Conservation (phyloP, 1,140 invertebrate genomes). For the Drosophila bocqueti region DNA sequence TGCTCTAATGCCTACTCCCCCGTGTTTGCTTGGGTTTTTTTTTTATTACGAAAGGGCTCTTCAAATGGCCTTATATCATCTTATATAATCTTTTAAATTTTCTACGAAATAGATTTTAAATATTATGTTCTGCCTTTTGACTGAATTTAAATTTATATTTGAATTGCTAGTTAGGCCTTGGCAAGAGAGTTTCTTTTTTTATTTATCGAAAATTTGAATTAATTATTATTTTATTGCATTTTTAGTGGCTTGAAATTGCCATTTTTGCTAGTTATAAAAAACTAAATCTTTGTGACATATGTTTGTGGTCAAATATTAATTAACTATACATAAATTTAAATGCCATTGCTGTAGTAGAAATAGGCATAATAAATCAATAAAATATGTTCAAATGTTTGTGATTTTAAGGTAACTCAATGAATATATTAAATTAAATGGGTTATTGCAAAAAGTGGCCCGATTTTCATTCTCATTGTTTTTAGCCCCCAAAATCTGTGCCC, state of each 20-base stretch:
- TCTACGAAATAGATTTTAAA: too few relatives aligned
- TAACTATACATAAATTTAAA: background rate
- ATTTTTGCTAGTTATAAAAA: background rate
- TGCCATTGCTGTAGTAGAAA: background rate
- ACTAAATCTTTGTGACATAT: background rate
- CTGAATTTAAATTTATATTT: too few relatives aligned
- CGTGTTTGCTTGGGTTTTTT: background rate
- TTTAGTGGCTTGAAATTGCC: background rate
- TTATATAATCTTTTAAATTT: background rate
- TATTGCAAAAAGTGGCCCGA: background rate
- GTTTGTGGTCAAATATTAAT: slow-evolving; percentile 1
- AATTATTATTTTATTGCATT: background rate
- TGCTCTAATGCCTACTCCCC: slow-evolving; percentile 6
- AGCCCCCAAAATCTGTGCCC: background rate
- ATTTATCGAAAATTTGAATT: background rate
- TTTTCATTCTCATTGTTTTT: background rate
- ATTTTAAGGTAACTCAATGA: background rate
- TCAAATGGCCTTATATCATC: slow-evolving; percentile 37
- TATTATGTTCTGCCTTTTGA: too few relatives aligned
- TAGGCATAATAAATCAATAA: background rate
- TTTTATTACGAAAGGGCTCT: background rate
- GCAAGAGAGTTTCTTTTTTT: background rate
- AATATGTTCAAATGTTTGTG: background rate
- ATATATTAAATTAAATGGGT: background rate
- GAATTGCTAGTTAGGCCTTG: too few relatives aligned